Evolutionary conservation across 2,888 invertebrate species (phyloP).

Genomic region (Idaea straminata): DNA sequence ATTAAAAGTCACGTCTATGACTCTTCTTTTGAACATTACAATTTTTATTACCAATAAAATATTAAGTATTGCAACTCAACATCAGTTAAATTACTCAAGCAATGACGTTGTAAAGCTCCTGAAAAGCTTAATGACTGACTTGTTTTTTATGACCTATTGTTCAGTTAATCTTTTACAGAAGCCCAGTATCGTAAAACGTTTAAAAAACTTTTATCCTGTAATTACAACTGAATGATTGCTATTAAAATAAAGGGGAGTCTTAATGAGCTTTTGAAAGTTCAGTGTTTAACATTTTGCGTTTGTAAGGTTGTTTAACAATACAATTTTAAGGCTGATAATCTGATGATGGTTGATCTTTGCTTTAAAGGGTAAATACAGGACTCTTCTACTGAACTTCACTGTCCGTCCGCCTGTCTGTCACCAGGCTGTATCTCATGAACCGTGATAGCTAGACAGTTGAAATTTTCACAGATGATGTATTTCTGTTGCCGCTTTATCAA

Average conservation of each 20-base stretch:
- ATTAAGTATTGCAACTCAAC: constrained; percentile 4
- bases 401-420: no score
- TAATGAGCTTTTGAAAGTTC: background rate
- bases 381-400: no score
- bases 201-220: constrained; percentile 16
- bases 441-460: no score
- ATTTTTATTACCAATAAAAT: background rate
- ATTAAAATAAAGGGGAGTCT: background rate
- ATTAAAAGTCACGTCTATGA: no score
- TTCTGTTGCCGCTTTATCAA: no score
- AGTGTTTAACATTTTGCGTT: background rate
- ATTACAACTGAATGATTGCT: background rate
- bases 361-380: no score
- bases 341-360: no score
- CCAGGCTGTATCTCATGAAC: no score
- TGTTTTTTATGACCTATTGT: constrained; percentile 25
- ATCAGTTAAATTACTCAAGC: constrained; percentile 22
- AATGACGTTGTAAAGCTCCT: constrained; percentile 23
- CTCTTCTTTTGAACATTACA: no score
- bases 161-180: constrained; percentile 21
- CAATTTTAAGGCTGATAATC: background rate
- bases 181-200: constrained; percentile 25
- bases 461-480: no score
- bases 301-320: background rate
- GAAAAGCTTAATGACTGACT: constrained; percentile 24